Conservation (phyloP, 1,140 invertebrate species). For the Leptopilina clavipes region DNA sequence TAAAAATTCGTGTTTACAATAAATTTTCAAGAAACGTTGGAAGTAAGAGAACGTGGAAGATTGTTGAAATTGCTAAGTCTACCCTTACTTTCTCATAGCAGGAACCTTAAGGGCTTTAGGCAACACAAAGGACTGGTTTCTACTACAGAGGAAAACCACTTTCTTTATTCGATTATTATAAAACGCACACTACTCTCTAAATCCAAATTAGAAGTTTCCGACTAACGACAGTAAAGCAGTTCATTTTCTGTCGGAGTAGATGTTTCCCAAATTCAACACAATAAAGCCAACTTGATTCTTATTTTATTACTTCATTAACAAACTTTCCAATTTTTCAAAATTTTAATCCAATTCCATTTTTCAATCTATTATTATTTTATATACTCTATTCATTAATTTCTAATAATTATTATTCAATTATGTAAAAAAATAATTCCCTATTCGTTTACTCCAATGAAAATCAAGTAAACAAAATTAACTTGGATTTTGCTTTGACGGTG, state of each 20-base stretch:
- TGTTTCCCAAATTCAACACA: no score
- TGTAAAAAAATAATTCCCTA: no score
- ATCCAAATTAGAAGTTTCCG: neutral
- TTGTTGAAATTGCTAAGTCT: constrained; percentile 16
- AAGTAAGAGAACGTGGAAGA: neutral
- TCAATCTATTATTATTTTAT: no score
- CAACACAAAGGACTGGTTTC: constrained; percentile 3
- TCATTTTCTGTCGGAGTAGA: neutral
- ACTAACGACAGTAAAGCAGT: neutral
- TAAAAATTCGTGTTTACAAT: constrained; percentile 2
- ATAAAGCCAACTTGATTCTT: no score
- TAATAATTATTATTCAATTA: no score
- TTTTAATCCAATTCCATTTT: no score
- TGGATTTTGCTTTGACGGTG: no score
- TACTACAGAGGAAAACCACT: neutral
- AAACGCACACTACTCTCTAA: neutral
- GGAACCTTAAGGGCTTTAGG: constrained; percentile 6
- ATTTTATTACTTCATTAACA: neutral
- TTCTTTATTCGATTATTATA: neutral
- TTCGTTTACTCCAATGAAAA: no score
- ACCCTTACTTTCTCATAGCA: constrained; percentile 12
- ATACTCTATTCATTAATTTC: no score
- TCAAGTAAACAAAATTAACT: no score
- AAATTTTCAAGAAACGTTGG: constrained; percentile 1
- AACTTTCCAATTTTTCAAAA: no score